A percentile compares a stretch with the other conserved stretches of the same genome.
These are phyloP conservation scores for Hemistola chrysoprasaria DNA, from an alignment of 2,888 invertebrate genomes.

Conservation along the genomic window DNA sequence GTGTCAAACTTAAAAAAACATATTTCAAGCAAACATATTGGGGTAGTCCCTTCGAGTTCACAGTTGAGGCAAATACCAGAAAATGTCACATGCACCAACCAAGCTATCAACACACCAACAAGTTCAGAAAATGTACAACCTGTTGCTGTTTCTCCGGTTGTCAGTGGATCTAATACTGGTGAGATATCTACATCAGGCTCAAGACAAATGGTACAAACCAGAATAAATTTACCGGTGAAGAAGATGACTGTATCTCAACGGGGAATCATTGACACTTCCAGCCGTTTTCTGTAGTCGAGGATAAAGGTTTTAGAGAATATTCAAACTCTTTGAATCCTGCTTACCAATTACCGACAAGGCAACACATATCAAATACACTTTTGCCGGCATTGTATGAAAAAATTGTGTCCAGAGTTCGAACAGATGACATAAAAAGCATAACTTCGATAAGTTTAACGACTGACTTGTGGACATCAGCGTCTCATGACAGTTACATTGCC, in stretches of 20 bases:
- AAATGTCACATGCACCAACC: slow-evolving; percentile 1
- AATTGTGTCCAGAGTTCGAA: slow-evolving; percentile 2
- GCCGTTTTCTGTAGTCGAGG: slow-evolving; percentile 32
- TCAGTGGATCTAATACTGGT: slow-evolving; percentile 5
- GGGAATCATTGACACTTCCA: slow-evolving; percentile 18
- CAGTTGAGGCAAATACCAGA: slow-evolving; percentile 5
- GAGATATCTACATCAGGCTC: no score
- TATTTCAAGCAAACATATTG: slow-evolving; percentile 5
- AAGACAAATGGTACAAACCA: slow-evolving; percentile 5
- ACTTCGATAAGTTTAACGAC: slow-evolving; percentile 29
- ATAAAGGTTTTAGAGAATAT: slow-evolving; percentile 29
- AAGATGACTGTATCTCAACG: slow-evolving; percentile 6
- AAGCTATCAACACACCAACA: slow-evolving; percentile 2
- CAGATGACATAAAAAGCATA: slow-evolving; percentile 5
- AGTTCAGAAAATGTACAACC: slow-evolving; percentile 4
- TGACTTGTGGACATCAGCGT: slow-evolving; percentile 35
- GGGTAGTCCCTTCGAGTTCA: slow-evolving; percentile 4
- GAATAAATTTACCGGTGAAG: slow-evolving; percentile 7
- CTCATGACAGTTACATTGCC: slow-evolving; percentile 20
- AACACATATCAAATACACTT: slow-evolving; percentile 25
- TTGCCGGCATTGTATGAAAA: slow-evolving; percentile 11
- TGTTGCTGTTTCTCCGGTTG: slow-evolving; percentile 2
- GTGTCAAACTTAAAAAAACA: no score
- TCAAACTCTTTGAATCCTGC: slow-evolving; percentile 29
- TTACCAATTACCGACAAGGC: slow-evolving; percentile 29